Conservation (phyloP, 2,113 vertebrate genomes). For the Leiothrix lutea region DNA sequence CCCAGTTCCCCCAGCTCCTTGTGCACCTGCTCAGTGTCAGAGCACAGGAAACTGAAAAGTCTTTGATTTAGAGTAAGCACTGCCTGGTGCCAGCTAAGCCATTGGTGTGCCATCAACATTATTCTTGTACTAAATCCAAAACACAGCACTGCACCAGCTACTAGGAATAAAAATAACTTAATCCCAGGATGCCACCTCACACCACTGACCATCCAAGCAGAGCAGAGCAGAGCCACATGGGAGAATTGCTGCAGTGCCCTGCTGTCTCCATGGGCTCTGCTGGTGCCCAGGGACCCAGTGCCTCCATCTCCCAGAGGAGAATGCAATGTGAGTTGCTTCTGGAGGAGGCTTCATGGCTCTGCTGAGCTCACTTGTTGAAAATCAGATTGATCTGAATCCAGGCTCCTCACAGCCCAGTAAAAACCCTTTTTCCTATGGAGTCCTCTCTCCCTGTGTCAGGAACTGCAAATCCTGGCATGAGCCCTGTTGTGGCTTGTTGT, state of each 20-base stretch:
- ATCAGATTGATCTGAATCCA: not conserved
- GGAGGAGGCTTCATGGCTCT: not conserved
- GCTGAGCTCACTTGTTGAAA: not conserved
- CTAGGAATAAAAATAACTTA: not conserved
- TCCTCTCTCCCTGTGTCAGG: not conserved
- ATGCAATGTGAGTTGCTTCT: not conserved
- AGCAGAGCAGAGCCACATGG: not conserved
- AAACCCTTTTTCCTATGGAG: not conserved
- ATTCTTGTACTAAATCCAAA: not conserved
- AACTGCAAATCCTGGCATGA: not conserved
- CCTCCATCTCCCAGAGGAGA: not conserved
- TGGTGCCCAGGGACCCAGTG: not conserved
- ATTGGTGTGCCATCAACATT: not conserved
- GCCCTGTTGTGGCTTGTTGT: not conserved
- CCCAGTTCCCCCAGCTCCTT: not conserved
- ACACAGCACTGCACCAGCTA: not conserved
- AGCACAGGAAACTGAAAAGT: not conserved
- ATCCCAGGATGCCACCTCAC: not conserved
- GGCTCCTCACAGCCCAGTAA: not conserved
- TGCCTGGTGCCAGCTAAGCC: not conserved
- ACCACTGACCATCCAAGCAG: rapidly evolving
- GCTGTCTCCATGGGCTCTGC: not conserved
- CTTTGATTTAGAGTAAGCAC: not conserved
- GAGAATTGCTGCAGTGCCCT: not conserved
- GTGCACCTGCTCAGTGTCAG: not conserved